phyloP scores from a whole-genome alignment of 2,888 invertebrate genomes.

The Campopleginae sp. region DNA sequence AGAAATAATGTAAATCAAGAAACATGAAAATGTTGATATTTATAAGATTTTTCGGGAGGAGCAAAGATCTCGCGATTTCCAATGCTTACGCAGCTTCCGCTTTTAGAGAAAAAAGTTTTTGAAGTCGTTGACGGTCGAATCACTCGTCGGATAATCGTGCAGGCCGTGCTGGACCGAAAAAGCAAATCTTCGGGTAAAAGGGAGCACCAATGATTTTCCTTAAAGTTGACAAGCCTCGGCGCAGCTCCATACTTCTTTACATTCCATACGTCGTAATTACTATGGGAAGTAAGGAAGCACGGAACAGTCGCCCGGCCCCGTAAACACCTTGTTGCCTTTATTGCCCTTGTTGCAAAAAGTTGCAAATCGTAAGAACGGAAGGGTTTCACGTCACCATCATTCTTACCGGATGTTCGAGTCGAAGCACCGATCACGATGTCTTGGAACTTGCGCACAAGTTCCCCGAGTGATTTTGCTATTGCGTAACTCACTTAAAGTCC shows the following conservation, averaged over 20 bases:
- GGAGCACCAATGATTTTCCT: neutral
- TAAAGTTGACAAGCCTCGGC: conserved; percentile 75
- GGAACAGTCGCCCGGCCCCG: conserved; percentile 90
- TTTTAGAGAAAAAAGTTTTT: neutral
- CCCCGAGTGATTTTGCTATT: conserved; percentile 24
- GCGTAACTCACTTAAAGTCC: conserved; percentile 58
- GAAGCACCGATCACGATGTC: neutral
- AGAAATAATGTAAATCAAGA: conserved; percentile 10
- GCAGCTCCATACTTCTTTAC: conserved; percentile 98
- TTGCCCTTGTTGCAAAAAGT: neutral
- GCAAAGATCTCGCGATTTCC: no score
- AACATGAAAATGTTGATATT: neutral
- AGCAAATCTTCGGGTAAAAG: neutral
- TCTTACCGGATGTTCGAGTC: conserved; percentile 47
- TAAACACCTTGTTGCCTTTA: conserved; percentile 5
- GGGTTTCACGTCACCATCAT: conserved; percentile 35
- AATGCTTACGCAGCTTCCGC: neutral
- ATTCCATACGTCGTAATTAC: conserved; percentile 95
- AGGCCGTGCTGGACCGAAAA: neutral
- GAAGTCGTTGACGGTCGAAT: neutral
- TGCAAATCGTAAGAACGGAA: neutral
- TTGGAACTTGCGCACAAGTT: conserved; percentile 30
- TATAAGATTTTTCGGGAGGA: neutral
- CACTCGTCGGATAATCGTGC: conserved; percentile 11
- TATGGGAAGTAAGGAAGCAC: conserved; percentile 99